These are phyloP conservation scores for Entomyzon cyanotis DNA, from an alignment of 2,113 vertebrate genomes.

Conservation along the genomic window DNA sequence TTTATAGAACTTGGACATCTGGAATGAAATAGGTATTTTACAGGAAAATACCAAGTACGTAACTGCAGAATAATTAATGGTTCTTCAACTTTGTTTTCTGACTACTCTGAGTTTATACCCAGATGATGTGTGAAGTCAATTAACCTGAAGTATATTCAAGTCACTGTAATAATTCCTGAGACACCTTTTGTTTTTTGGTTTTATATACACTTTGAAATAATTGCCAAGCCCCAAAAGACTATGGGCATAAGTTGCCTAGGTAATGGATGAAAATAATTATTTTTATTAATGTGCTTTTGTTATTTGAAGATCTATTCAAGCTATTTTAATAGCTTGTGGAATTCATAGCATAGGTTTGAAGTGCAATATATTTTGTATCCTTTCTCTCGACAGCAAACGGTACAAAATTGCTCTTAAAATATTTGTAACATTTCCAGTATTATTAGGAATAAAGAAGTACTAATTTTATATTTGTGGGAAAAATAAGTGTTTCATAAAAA, in stretches of 20 bases:
- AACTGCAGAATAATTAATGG: neutral
- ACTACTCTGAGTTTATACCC: neutral
- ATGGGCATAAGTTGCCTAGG: neutral
- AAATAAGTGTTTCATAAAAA: neutral
- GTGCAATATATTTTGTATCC: neutral
- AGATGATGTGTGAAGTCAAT: slow-evolving; percentile 42
- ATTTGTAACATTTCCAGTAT: neutral
- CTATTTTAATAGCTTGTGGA: neutral
- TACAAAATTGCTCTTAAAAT: neutral
- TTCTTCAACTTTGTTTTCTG: neutral
- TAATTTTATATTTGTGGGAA: neutral
- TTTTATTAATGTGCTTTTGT: neutral
- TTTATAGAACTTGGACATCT: neutral
- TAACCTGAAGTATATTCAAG: slow-evolving; percentile 34
- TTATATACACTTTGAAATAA: slow-evolving; percentile 50
- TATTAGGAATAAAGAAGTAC: neutral
- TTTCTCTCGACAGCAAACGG: neutral
- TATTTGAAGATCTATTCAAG: neutral
- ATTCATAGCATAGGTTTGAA: neutral
- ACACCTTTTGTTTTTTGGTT: neutral
- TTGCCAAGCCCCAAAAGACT: slow-evolving; percentile 4
- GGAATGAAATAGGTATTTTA: neutral
- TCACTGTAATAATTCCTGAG: slow-evolving; percentile 10
- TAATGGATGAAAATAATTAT: neutral
- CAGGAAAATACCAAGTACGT: neutral